A percentile compares a stretch with the other conserved stretches of the same genome.
phyloP scores from a whole-genome alignment of 2,888 invertebrate genomes.

The Teinopalpus imperialis region DNA sequence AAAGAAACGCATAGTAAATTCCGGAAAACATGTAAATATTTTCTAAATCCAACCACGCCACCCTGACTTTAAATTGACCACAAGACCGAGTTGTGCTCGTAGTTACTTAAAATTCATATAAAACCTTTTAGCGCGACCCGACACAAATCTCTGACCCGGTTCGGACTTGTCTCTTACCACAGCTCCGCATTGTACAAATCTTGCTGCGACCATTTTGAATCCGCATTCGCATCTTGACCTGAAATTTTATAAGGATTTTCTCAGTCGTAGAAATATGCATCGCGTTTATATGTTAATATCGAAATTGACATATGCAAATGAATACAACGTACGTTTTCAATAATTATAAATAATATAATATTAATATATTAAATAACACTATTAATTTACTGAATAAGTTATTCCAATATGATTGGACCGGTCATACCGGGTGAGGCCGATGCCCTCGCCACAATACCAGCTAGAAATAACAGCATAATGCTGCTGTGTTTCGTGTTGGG shows the following conservation, averaged over 20 bases:
- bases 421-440: too few relatives aligned
- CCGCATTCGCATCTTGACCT: constrained; percentile 12
- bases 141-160: constrained; percentile 26
- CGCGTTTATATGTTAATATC: too few relatives aligned
- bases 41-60: constrained; percentile 10
- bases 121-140: constrained; percentile 25
- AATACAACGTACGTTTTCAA: too few relatives aligned
- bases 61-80: constrained; percentile 24
- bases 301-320: too few relatives aligned
- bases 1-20: constrained; percentile 2
- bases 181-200: constrained; percentile 16
- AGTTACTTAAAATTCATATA: constrained; percentile 26
- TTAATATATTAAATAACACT: too few relatives aligned
- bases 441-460: too few relatives aligned
- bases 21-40: constrained; percentile 20
- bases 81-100: constrained; percentile 17
- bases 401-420: too few relatives aligned
- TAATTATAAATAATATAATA: too few relatives aligned
- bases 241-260: constrained; percentile 8
- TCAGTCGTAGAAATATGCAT: neutral
- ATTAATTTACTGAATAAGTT: too few relatives aligned
- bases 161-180: constrained; percentile 18
- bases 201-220: constrained; percentile 13
- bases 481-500: too few relatives aligned
- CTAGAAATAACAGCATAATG: too few relatives aligned